Conservation (phyloP, 37 sponge, comb jelly and placozoan species). For the Haliclona indistincta region DNA sequence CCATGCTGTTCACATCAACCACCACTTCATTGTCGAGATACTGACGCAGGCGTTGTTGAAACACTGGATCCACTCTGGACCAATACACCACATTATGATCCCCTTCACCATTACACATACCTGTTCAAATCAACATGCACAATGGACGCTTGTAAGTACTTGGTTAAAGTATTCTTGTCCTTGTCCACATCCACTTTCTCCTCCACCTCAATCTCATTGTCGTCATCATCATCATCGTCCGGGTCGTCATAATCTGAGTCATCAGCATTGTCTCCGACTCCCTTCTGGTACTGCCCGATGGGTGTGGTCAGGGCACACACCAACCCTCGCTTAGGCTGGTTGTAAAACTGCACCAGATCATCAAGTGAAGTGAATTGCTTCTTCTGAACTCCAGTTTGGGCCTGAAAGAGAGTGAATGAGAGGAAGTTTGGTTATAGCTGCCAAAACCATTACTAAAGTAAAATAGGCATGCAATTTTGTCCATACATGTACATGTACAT, state of each 20-base stretch:
- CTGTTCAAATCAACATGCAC: neutral
- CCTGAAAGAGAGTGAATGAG: slow-evolving; percentile 12
- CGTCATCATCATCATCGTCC: slow-evolving; percentile 32
- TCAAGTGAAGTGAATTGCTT: slow-evolving; percentile 50
- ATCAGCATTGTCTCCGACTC: slow-evolving; percentile 40
- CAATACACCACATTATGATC: neutral
- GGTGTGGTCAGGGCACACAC: slow-evolving; percentile 63
- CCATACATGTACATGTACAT: slow-evolving; percentile 19
- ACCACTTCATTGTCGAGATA: slow-evolving; percentile 54
- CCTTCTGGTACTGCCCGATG: slow-evolving; percentile 50
- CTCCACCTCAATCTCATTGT: too few species aligned
- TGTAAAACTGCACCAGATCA: slow-evolving; percentile 72
- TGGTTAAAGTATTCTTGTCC: neutral
- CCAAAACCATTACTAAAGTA: neutral
- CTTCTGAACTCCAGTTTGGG: slow-evolving; percentile 59
- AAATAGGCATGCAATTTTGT: slow-evolving; percentile 27
- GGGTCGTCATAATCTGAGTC: neutral
- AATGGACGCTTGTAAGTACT: neutral
- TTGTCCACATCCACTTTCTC: too few species aligned
- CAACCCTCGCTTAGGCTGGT: slow-evolving; percentile 56
- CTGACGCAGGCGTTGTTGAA: slow-evolving; percentile 34
- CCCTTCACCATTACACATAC: neutral
- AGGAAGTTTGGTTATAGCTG: neutral
- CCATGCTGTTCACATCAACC: slow-evolving; percentile 60
- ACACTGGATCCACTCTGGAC: slow-evolving; percentile 31